Base-by-base conservation (phyloP, 1,140 invertebrate genomes). In the Polyergus mexicanus region DNA sequence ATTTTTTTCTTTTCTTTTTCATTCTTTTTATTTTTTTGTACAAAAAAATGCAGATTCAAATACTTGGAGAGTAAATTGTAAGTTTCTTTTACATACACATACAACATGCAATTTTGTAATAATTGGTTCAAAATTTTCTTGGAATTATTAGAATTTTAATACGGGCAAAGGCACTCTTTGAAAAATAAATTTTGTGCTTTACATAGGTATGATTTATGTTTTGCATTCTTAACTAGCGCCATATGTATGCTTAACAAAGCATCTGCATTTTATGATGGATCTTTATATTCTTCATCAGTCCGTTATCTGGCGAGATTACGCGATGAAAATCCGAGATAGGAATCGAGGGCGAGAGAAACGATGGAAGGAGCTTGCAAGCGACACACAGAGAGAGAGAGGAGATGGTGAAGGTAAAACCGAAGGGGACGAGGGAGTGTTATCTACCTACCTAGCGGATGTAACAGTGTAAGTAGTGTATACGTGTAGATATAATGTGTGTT, bases 251-350 rank as follows among this genome's bases (percentile, higher is more conserved):
- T 68, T 35, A 51, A 0, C 16, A 13, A 11, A 0, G 11, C 32
- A 68, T 78, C 2, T 65, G n/a, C 22, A n/a, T 65, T 32, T 68
- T 28, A 19, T n/a, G n/a, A 68, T 41, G 35, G 62, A 85, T 75
- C 71, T 75, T 74, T 32, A 68, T 81, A 71, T 88, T 44, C 68
- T 84, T 89, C 80, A 89, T 88, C 71, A 60, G 76, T 76, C 51
- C 83, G 81, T 86, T 89, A 89, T 89, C 87, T 76, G 47, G 65
- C 72, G 25, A 89, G 88, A 83, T 86, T 85, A 62, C 28, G 62
- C 60, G 51, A 75, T n/a, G 74, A 56, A 56, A 76, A 86, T 80
- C 25, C 44, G 51, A 63, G 65, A 54, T n/a, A 32, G 13, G 51
- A 60, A 25, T 8, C 11, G 63, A 38, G 72, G 80, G 56, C 32